Evolutionary conservation across 2,888 invertebrate species (phyloP).

Genomic region (Barypeithes pellucidus): DNA sequence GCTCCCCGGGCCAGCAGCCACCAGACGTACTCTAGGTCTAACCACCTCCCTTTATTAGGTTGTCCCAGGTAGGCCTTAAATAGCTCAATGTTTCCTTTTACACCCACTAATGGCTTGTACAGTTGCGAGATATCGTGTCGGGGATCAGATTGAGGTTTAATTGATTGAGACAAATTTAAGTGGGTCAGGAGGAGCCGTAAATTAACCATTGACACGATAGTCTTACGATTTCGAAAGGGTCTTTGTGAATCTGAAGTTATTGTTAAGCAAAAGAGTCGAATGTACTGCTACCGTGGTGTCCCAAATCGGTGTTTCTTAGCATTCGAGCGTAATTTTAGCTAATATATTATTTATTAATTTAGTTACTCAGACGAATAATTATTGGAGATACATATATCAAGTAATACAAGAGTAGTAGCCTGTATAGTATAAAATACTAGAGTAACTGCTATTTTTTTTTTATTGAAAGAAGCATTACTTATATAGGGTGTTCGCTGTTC

Average conservation of each 20-base stretch:
- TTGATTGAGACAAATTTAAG: slow-evolving; percentile 18
- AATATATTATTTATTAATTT: neutral
- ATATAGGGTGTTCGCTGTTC: no score
- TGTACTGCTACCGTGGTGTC: neutral
- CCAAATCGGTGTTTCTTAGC: neutral
- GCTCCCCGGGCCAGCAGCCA: slow-evolving; percentile 16
- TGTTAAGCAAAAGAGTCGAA: neutral
- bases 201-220: slow-evolving; percentile 16
- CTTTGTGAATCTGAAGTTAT: slow-evolving; percentile 11
- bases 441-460: no score
- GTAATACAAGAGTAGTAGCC: no score
- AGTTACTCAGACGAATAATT: no score
- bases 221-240: neutral
- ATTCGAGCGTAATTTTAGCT: neutral
- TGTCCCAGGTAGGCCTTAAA: slow-evolving; percentile 31
- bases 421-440: no score
- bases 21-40: slow-evolving; percentile 10
- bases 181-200: slow-evolving; percentile 10
- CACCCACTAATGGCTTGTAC: neutral
- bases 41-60: slow-evolving; percentile 31
- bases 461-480: no score
- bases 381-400: no score
- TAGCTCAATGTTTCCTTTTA: neutral
- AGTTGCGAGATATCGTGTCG: neutral
- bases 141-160: neutral